Percentiles rank a stretch among this genome's conserved stretches.
Conservation (phyloP, 2,113 vertebrate genomes). For the Cheirogaleus medius region DNA sequence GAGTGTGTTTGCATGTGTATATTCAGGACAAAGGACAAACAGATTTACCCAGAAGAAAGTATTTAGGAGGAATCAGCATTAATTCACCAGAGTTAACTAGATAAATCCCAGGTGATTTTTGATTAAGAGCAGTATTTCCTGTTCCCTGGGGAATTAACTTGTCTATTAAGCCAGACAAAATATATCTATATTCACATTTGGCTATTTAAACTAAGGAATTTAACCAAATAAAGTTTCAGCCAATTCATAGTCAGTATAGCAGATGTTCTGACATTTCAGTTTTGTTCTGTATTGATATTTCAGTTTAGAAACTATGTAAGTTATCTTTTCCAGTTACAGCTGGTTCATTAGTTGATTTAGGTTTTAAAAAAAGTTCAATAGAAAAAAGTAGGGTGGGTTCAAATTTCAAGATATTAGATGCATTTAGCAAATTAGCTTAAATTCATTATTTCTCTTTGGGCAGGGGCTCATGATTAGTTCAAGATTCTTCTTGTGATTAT, state of each 20-base stretch:
- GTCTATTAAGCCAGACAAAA: neutral
- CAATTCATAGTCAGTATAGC: neutral
- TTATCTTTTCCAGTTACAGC: conserved; percentile 15
- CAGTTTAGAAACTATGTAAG: neutral
- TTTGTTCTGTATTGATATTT: conserved; percentile 37
- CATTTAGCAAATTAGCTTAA: conserved; percentile 7
- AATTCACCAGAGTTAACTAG: neutral
- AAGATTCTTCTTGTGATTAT: neutral
- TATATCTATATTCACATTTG: neutral
- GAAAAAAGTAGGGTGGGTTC: neutral
- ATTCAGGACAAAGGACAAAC: neutral
- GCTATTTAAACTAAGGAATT: conserved; percentile 7
- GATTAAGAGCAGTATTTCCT: neutral
- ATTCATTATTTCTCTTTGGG: neutral
- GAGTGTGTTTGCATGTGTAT: neutral
- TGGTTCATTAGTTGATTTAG: neutral
- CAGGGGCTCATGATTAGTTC: neutral
- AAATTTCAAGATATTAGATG: neutral
- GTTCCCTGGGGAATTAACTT: neutral
- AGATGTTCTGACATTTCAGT: conserved; percentile 42
- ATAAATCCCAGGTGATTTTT: neutral
- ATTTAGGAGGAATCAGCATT: neutral
- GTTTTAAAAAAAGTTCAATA: neutral
- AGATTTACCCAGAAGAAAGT: neutral
- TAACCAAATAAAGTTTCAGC: conserved; percentile 28